Percentiles rank a stretch among this genome's conserved stretches.
Conservation (phyloP, 2,113 vertebrate genomes). For the Tympanuchus pallidicinctus region DNA sequence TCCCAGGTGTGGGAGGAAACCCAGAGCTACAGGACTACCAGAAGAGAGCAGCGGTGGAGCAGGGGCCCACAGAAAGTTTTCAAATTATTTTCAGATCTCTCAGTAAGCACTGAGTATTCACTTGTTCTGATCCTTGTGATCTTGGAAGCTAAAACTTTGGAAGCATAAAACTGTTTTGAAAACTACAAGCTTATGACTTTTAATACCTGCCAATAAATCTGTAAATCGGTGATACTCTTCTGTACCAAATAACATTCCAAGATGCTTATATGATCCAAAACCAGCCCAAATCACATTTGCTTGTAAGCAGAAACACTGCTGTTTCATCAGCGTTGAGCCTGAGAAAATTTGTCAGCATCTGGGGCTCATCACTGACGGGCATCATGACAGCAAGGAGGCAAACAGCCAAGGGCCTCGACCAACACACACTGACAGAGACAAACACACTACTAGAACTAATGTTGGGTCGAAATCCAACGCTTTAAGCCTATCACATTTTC, state of each 20-base stretch:
- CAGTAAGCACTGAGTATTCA: background rate
- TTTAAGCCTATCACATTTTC: background rate
- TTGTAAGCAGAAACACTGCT: conserved; percentile 19
- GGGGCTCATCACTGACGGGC: background rate
- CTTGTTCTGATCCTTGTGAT: background rate
- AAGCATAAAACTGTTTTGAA: conserved; percentile 1
- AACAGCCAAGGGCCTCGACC: conserved; percentile 15
- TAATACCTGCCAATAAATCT: background rate
- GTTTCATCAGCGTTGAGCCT: conserved; percentile 33
- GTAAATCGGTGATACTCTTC: background rate
- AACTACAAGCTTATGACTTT: conserved; percentile 7
- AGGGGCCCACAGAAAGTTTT: background rate
- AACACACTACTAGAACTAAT: conserved; percentile 35
- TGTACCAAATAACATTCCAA: background rate
- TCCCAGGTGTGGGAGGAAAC: background rate
- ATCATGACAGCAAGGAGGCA: conserved; percentile 21
- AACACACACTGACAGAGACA: background rate
- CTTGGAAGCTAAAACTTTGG: background rate
- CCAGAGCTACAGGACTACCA: background rate
- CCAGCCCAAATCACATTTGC: background rate
- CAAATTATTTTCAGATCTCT: background rate
- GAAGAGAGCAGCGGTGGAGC: background rate
- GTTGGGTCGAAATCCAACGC: background rate
- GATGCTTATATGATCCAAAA: background rate
- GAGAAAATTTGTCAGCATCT: conserved; percentile 38